A percentile compares a stretch with the other conserved stretches of the same genome.
phyloP scores from a whole-genome alignment of 1,140 invertebrate species.

The Bombus huntii region DNA sequence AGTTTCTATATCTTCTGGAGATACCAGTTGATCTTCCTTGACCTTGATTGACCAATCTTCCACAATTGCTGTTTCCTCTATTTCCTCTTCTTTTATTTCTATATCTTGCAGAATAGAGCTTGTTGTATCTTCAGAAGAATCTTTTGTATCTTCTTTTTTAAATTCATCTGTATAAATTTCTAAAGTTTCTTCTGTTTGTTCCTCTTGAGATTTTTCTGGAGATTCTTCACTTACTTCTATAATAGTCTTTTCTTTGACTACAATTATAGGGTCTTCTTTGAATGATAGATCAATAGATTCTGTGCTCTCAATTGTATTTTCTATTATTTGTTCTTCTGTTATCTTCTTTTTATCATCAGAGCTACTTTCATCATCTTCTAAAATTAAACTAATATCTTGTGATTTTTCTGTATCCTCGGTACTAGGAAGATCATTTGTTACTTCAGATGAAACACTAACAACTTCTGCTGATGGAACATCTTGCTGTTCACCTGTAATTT shows the following conservation, averaged over 20 bases:
- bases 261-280: slow-evolving; percentile 53
- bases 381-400: slow-evolving; percentile 72
- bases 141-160: slow-evolving; percentile 63
- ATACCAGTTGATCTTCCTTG: not conserved
- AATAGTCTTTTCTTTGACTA: slow-evolving; percentile 51
- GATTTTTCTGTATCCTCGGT: slow-evolving; percentile 71
- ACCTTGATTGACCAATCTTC: slow-evolving; percentile 14
- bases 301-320: slow-evolving; percentile 60
- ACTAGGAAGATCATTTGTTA: slow-evolving; percentile 65
- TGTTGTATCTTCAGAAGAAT: slow-evolving; percentile 55
- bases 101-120: slow-evolving; percentile 54
- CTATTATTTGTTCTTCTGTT: slow-evolving; percentile 53
- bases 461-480: slow-evolving; percentile 63
- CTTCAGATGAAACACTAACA: slow-evolving; percentile 66
- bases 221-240: slow-evolving; percentile 51
- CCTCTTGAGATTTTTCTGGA: slow-evolving; percentile 47
- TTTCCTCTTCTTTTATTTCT: slow-evolving; percentile 63
- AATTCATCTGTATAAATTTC: slow-evolving; percentile 53
- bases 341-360: slow-evolving; percentile 63
- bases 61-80: slow-evolving; percentile 33
- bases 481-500: slow-evolving; percentile 72
- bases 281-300: slow-evolving; percentile 62
- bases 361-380: slow-evolving; percentile 71
- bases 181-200: slow-evolving; percentile 46
- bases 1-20: slow-evolving; percentile 31